Base-by-base conservation (phyloP, 2,797 vertebrate genomes). In the Enteromius treurensis region DNA sequence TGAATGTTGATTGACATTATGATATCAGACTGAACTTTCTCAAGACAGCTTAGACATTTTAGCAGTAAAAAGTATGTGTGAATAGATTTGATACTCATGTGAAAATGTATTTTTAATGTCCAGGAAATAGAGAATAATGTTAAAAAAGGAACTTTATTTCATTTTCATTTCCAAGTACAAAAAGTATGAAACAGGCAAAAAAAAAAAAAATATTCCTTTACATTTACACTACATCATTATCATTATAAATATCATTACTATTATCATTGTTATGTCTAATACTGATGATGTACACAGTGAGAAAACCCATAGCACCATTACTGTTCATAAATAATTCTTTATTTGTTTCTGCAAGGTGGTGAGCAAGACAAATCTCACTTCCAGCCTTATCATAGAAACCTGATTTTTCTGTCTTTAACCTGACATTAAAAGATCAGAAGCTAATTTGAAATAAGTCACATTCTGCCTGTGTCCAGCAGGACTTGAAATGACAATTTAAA, bases 381-480 rank as follows among this genome's bases (percentile, higher is more conserved):
- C 87, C 82, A 81, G 71, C 55, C 60, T 82, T 77, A 17, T 21
- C 55, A 65, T 62, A 86, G 76, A 29, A 83, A 85, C 85, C 83
- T 80, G 84, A 76, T 40, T 62, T 53, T 70, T 62, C 14, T 3
- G 32, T 62, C 85, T 89, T 86, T 83, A 84, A 87, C 81, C 45
- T 67, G 73, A 74, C 83, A 75, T 71, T 88, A 92, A 93, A 89
- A 82, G 60, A 84, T 47, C 86, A 88, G 90, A 89, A 89, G 87
- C 86, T 71, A 87, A 89, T 88, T 92, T 90, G 85, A 90, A 80
- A 91, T 89, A 90, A 93, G 93, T 92, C 93, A 94, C 23, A 71
- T 91, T 91, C 90, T 87, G 92, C 93, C 94, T 92, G 95, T 95
- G 95, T 93, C 95, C 95, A 95, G 95, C 95, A 95, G 95, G 94